These are phyloP conservation scores for Lasioglossum morio DNA, from an alignment of 2,888 invertebrate genomes.

Conservation along the genomic window DNA sequence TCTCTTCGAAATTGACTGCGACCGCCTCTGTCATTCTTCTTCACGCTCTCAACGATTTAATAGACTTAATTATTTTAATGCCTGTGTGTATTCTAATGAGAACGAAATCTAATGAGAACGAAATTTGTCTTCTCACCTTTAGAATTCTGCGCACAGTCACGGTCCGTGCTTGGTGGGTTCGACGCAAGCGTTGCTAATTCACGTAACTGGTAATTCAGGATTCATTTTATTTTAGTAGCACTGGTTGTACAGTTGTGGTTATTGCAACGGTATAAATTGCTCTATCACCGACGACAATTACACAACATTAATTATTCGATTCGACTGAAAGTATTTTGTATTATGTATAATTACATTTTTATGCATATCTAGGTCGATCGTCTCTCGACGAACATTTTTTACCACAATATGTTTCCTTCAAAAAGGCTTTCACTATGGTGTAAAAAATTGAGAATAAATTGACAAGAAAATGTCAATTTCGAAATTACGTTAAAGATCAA, in stretches of 20 bases:
- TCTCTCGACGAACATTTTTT: too few relatives aligned
- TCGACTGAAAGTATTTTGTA: too few relatives aligned
- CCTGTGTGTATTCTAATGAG: not conserved
- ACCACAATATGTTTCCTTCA: too few relatives aligned
- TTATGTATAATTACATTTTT: too few relatives aligned
- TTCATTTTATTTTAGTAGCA: not conserved
- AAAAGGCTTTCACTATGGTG: too few relatives aligned
- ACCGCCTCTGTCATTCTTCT: not conserved
- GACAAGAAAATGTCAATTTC: too few relatives aligned
- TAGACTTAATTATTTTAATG: not conserved
- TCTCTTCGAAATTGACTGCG: too few relatives aligned
- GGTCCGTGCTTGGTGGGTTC: not conserved
- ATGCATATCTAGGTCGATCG: too few relatives aligned
- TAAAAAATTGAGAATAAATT: too few relatives aligned
- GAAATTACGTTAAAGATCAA: too few relatives aligned
- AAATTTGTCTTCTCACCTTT: not conserved
- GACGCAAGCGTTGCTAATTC: not conserved
- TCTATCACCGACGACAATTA: not conserved
- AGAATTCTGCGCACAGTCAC: not conserved
- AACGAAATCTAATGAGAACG: not conserved
- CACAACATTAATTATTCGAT: too few relatives aligned
- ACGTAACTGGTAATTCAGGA: slow-evolving; percentile 1
- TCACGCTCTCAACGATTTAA: not conserved
- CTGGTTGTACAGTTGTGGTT: not conserved
- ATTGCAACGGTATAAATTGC: not conserved